Evolutionary conservation across 2,888 invertebrate species (phyloP).

Genomic region (Phorcus lineatus): DNA sequence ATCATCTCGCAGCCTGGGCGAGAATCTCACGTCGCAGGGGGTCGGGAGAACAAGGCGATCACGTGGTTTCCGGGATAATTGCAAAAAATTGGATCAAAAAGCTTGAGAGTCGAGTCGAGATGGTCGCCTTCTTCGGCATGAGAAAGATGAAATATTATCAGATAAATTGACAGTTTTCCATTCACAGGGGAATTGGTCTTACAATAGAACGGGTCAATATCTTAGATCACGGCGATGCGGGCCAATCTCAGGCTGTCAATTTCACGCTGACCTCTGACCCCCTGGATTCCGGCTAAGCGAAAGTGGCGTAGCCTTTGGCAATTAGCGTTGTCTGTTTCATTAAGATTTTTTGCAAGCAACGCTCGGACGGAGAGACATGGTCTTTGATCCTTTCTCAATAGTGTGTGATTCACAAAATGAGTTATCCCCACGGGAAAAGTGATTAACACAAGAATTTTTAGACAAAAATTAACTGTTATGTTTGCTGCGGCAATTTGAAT

Average conservation of each 20-base stretch:
- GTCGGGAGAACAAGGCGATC: conserved; percentile 26
- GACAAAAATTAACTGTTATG: conserved; percentile 23
- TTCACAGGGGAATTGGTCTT: conserved; percentile 23
- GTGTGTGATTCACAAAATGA: conserved; percentile 21
- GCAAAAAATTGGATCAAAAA: conserved; percentile 37
- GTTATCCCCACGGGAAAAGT: conserved; percentile 5
- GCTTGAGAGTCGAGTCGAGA: neutral
- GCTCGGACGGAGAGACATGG: neutral
- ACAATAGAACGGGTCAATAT: conserved; percentile 25
- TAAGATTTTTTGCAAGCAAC: conserved; percentile 22
- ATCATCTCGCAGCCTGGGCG: neutral
- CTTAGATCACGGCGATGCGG: conserved; percentile 20
- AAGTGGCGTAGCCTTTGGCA: conserved; percentile 26
- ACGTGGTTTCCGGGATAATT: conserved; percentile 27
- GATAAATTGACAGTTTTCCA: conserved; percentile 25
- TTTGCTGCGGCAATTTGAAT: conserved; percentile 14
- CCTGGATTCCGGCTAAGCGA: conserved; percentile 18
- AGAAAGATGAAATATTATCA: conserved; percentile 23
- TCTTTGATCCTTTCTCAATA: conserved; percentile 19
- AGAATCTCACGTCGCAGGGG: neutral
- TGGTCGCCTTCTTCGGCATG: neutral
- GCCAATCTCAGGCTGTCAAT: conserved; percentile 26
- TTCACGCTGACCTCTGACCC: conserved; percentile 25
- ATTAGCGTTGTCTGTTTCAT: conserved; percentile 30
- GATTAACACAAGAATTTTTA: conserved; percentile 25